A percentile compares a stretch with the other conserved stretches of the same genome.
phyloP scores from a whole-genome alignment of 2,888 invertebrate species.

The Cephus spinipes region DNA sequence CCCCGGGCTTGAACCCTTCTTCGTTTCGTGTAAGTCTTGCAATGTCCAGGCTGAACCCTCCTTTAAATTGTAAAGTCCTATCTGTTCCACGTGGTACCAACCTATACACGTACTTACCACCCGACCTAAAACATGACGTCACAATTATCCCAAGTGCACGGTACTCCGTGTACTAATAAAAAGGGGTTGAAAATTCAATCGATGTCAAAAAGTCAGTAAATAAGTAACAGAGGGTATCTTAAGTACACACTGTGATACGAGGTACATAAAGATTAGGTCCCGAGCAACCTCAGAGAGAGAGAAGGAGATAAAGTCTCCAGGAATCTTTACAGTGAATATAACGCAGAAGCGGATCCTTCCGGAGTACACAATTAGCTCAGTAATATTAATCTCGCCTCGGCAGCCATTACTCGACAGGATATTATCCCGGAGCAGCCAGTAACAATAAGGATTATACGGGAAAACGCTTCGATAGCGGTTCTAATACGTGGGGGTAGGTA shows the following conservation, averaged over 20 bases:
- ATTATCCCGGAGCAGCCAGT: conserved; percentile 55
- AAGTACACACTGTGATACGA: background rate
- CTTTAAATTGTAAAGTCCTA: no score
- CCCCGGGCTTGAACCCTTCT: conserved; percentile 61
- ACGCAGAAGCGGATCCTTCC: background rate
- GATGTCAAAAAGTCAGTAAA: background rate
- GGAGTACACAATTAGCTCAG: conserved; percentile 48
- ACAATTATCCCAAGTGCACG: no score
- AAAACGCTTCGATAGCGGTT: conserved; percentile 61
- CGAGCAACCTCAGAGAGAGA: background rate
- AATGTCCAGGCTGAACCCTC: no score
- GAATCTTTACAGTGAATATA: background rate
- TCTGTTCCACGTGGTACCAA: no score
- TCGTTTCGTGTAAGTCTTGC: conserved; percentile 30
- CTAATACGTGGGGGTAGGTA: conserved; percentile 41
- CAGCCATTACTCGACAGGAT: conserved; percentile 54
- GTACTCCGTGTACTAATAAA: background rate
- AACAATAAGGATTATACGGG: conserved; percentile 59
- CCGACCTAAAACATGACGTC: no score
- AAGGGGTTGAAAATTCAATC: background rate
- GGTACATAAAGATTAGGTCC: background rate
- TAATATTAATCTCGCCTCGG: conserved; percentile 52
- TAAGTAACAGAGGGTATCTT: background rate
- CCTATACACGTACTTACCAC: no score
- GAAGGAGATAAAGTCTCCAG: background rate